Evolutionary conservation across 2,797 vertebrate species (phyloP).

Genomic region (Chloroceryle inda): DNA sequence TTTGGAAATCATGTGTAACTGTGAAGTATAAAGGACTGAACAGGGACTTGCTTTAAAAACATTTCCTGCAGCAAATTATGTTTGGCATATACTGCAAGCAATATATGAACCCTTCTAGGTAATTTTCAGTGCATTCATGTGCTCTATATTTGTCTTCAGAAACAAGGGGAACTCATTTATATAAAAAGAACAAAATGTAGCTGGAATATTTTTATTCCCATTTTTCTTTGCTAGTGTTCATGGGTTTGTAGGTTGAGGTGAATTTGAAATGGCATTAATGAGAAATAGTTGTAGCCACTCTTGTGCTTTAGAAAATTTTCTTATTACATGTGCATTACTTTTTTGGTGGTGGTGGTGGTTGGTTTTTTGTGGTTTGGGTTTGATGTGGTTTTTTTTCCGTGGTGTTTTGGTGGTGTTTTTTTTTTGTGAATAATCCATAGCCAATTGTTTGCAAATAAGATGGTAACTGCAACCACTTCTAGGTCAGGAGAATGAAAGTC

Average conservation of each 20-base stretch:
- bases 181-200: constrained; percentile 14
- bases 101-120: constrained; percentile 27
- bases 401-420: background rate
- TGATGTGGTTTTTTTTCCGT: background rate
- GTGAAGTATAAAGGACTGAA: background rate
- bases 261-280: background rate
- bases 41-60: background rate
- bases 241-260: background rate
- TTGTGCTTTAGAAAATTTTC: background rate
- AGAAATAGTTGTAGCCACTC: background rate
- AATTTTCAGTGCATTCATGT: background rate
- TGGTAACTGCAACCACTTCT: background rate
- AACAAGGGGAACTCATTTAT: constrained; percentile 1
- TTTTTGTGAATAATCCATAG: background rate
- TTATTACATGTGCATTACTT: background rate
- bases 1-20: background rate
- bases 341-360: background rate
- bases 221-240: constrained; percentile 9
- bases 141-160: constrained; percentile 32
- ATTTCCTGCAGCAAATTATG: constrained; percentile 19
- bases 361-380: background rate
- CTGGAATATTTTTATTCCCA: background rate
- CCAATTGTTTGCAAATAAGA: background rate
- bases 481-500: background rate
- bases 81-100: background rate